Evolutionary conservation across 2,888 invertebrate genomes (phyloP).

Genomic region (Neoitamus cyanurus): DNA sequence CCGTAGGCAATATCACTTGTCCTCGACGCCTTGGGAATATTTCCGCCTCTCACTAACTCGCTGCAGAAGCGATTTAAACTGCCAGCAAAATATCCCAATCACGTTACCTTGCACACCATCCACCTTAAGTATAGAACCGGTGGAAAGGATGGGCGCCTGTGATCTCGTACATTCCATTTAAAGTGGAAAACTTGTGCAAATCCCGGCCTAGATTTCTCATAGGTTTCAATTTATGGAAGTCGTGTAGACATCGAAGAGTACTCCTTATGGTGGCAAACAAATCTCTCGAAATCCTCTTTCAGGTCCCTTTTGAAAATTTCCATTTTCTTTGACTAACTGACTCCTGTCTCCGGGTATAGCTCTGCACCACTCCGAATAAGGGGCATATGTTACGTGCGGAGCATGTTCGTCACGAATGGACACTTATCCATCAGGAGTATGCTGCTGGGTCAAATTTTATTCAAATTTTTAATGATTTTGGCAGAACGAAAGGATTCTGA

Average conservation of each 20-base stretch:
- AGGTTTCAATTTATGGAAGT: not conserved
- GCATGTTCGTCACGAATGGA: not conserved
- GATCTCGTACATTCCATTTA: not conserved
- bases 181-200: not conserved
- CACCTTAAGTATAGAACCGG: not conserved
- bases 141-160: not conserved
- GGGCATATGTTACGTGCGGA: not conserved
- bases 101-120: not conserved
- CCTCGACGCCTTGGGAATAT: not conserved
- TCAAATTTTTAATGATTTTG: not conserved
- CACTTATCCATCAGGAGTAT: not conserved
- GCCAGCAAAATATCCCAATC: not conserved
- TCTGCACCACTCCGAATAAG: not conserved
- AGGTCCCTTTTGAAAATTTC: not conserved
- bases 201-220: not conserved
- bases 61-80: not conserved
- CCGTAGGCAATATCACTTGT: not conserved
- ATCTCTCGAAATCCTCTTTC: not conserved
- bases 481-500: not conserved
- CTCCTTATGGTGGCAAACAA: not conserved
- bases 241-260: not conserved
- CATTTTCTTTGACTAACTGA: not conserved
- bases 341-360: not conserved
- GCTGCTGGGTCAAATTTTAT: not conserved
- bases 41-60: not conserved